A percentile compares a stretch with the other conserved stretches of the same genome.
phyloP scores from a whole-genome alignment of 2,888 invertebrate species.

The Stratiomys singularior region DNA sequence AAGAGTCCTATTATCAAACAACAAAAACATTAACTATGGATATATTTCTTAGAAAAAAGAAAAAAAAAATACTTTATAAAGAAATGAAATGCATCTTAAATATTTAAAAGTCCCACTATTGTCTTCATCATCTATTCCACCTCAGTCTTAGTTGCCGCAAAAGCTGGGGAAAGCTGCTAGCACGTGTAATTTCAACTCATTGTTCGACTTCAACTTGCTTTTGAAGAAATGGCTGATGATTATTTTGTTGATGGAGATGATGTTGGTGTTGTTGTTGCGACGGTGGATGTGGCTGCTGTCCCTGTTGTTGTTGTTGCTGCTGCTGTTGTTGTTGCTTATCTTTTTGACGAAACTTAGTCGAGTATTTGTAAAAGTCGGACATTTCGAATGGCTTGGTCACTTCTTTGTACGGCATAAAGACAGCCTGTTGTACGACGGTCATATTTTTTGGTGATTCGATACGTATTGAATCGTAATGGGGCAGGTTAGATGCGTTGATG shows the following conservation, averaged over 20 bases:
- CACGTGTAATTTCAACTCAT: not conserved
- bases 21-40: no score
- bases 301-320: not conserved
- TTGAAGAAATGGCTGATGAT: not conserved
- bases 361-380: conserved; percentile 98
- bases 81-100: no score
- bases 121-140: no score
- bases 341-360: conserved; percentile 87
- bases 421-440: conserved; percentile 87
- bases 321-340: conserved; percentile 52
- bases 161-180: no score
- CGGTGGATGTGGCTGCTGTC: not conserved
- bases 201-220: not conserved
- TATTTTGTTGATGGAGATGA: not conserved
- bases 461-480: conserved; percentile 65
- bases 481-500: conserved; percentile 53
- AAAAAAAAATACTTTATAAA: no score
- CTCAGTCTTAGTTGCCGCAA: no score
- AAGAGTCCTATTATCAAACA: no score
- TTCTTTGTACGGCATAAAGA: conserved; percentile 91
- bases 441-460: conserved; percentile 84
- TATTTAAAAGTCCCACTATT: no score
- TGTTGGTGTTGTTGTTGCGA: not conserved
- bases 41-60: no score
- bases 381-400: conserved; percentile 97